A percentile compares a stretch with the other conserved stretches of the same genome.
phyloP scores from a whole-genome alignment of 2,113 vertebrate genomes.

The Caranx melampygus region DNA sequence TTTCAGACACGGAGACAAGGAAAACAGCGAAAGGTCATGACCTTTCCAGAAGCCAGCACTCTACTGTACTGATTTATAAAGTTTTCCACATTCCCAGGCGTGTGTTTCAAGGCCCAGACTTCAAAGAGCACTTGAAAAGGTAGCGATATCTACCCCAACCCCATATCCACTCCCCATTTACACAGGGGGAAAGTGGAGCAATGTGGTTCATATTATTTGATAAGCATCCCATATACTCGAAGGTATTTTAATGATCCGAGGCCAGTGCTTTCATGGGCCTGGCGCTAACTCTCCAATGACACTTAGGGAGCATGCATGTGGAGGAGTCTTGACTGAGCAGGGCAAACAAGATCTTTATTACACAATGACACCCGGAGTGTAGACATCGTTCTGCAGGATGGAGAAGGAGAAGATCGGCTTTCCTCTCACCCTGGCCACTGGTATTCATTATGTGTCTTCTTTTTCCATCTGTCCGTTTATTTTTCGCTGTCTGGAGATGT shows the following conservation, averaged over 20 bases:
- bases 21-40: slow-evolving; percentile 35
- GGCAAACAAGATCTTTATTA: slow-evolving; percentile 62
- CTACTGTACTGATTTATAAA: slow-evolving; percentile 48
- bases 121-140: slow-evolving; percentile 83
- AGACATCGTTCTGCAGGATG: slow-evolving; percentile 29
- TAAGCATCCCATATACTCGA: slow-evolving; percentile 86
- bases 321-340: slow-evolving; percentile 35
- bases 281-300: slow-evolving; percentile 63
- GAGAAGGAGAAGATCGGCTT: slow-evolving; percentile 53
- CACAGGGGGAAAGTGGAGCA: slow-evolving; percentile 70
- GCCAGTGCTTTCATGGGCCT: slow-evolving; percentile 79
- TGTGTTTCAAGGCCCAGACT: slow-evolving; percentile 72
- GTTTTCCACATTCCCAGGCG: slow-evolving; percentile 73
- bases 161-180: slow-evolving; percentile 62
- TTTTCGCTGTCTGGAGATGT: slow-evolving; percentile 78
- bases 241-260: slow-evolving; percentile 85
- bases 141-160: slow-evolving; percentile 76
- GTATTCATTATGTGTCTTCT: slow-evolving; percentile 76
- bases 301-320: slow-evolving; percentile 52
- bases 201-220: slow-evolving; percentile 88
- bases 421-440: slow-evolving; percentile 68
- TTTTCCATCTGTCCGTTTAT: slow-evolving; percentile 77
- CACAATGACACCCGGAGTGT: slow-evolving; percentile 38
- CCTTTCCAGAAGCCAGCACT: slow-evolving; percentile 58
- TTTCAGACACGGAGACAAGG: slow-evolving; percentile 6